A percentile compares a stretch with the other conserved stretches of the same genome.
Evolutionary conservation across 2,888 invertebrate species (phyloP).

Genomic region (Ceriagrion tenellum): DNA sequence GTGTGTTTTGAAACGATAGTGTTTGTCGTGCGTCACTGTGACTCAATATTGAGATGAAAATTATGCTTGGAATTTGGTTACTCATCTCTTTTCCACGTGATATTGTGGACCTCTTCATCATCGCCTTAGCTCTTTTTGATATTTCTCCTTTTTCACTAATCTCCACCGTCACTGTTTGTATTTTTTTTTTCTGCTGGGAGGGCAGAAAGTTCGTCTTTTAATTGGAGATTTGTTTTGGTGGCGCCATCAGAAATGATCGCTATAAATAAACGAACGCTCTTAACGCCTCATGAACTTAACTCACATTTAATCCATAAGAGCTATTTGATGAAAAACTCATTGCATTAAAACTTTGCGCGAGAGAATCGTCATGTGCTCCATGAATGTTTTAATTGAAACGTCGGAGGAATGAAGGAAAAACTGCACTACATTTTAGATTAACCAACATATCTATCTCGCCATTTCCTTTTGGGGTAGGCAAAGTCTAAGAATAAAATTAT

Average conservation of each 20-base stretch:
- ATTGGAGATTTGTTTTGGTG: neutral
- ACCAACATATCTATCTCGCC: no score
- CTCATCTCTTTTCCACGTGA: slow-evolving; percentile 1
- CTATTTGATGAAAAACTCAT: no score
- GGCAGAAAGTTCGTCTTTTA: neutral
- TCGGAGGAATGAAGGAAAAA: no score
- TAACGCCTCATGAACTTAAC: no score
- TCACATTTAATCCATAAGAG: no score
- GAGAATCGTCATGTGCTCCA: no score
- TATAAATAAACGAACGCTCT: no score
- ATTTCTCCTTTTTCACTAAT: neutral
- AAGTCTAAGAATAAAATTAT: no score
- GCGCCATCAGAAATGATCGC: neutral
- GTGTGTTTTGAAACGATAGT: neutral
- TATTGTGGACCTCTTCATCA: neutral
- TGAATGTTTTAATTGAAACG: no score
- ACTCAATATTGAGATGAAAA: neutral
- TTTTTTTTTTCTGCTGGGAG: neutral
- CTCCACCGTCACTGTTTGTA: neutral
- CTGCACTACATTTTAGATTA: no score
- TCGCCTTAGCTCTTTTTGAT: neutral
- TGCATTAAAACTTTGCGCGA: no score
- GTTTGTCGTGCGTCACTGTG: neutral
- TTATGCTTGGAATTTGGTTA: neutral
- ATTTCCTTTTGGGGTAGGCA: no score